phyloP scores from a whole-genome alignment of 2,113 vertebrate species.

The Caranx melampygus region DNA sequence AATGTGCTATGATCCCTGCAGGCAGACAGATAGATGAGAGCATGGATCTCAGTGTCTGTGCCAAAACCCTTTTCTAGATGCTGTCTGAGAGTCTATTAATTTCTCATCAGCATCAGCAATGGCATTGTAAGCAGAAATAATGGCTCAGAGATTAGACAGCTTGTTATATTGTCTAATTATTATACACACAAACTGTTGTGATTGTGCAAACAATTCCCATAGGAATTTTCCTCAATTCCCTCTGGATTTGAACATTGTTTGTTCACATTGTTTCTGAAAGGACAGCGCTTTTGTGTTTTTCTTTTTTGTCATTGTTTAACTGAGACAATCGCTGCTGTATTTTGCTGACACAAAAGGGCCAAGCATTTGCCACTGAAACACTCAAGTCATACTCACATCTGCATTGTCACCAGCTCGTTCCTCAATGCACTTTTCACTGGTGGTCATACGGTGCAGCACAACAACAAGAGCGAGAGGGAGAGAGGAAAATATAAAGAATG shows the following conservation, averaged over 20 bases:
- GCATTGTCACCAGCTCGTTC: constrained; percentile 44
- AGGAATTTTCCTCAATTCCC: neutral
- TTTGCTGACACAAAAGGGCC: constrained; percentile 32
- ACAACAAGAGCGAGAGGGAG: constrained; percentile 18
- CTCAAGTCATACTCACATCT: constrained; percentile 40
- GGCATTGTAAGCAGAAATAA: constrained; percentile 42
- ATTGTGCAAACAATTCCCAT: neutral
- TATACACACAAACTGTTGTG: constrained; percentile 8
- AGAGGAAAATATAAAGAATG: constrained; percentile 48
- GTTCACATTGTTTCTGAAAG: constrained; percentile 32
- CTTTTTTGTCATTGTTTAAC: constrained; percentile 24
- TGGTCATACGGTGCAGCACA: neutral
- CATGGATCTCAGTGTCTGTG: constrained; percentile 64
- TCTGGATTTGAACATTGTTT: constrained; percentile 27
- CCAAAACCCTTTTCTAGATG: constrained; percentile 25
- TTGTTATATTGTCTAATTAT: constrained; percentile 37
- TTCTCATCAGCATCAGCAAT: constrained; percentile 32
- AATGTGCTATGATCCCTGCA: constrained; percentile 30
- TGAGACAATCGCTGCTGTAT: constrained; percentile 10
- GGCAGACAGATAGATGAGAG: constrained; percentile 30
- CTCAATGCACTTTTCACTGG: constrained; percentile 12
- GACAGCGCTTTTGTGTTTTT: neutral
- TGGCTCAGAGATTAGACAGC: constrained; percentile 18
- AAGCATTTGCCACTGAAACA: constrained; percentile 13
- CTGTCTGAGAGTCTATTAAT: constrained; percentile 34